A percentile compares a stretch with the other conserved stretches of the same genome.
These are phyloP conservation scores for Eupithecia subumbrata DNA, from an alignment of 2,888 invertebrate species.

Conservation along the genomic window DNA sequence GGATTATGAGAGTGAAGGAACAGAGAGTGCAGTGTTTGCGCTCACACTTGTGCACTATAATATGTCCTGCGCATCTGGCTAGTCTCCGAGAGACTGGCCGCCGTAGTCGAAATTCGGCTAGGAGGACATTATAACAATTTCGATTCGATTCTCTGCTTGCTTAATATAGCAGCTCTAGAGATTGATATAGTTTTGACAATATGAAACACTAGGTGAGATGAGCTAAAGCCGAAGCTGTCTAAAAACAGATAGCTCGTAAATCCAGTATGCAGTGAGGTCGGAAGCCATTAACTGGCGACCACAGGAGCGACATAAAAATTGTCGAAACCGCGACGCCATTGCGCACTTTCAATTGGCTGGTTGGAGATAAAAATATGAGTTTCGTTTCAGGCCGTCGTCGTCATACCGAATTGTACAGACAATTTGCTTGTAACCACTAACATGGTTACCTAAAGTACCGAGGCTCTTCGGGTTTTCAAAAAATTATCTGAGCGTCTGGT, in stretches of 20 bases:
- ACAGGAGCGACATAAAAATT: slow-evolving; percentile 29
- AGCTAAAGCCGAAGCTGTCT: slow-evolving; percentile 16
- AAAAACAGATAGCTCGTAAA: slow-evolving; percentile 34
- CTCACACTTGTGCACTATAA: no score
- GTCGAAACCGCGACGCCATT: slow-evolving; percentile 34
- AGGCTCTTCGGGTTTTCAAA: no score
- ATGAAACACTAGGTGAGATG: slow-evolving; percentile 3
- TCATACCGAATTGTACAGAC: slow-evolving; percentile 12
- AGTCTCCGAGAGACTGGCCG: no score
- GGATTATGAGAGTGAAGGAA: no score
- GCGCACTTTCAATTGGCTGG: slow-evolving; percentile 27
- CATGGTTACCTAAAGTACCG: background rate
- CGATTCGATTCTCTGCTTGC: background rate
- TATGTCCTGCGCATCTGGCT: no score
- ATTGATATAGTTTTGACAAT: background rate
- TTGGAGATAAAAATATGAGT: slow-evolving; percentile 29
- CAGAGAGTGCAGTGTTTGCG: no score
- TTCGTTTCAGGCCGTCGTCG: slow-evolving; percentile 21
- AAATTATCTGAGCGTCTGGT: no score
- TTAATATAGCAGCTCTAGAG: background rate
- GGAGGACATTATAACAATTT: no score
- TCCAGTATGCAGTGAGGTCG: slow-evolving; percentile 27
- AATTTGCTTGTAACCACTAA: slow-evolving; percentile 5
- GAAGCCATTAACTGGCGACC: slow-evolving; percentile 31
- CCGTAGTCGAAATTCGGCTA: no score